Base-by-base conservation (phyloP, 2,888 invertebrate genomes). In the Amblyjoppa fuscipennis region DNA sequence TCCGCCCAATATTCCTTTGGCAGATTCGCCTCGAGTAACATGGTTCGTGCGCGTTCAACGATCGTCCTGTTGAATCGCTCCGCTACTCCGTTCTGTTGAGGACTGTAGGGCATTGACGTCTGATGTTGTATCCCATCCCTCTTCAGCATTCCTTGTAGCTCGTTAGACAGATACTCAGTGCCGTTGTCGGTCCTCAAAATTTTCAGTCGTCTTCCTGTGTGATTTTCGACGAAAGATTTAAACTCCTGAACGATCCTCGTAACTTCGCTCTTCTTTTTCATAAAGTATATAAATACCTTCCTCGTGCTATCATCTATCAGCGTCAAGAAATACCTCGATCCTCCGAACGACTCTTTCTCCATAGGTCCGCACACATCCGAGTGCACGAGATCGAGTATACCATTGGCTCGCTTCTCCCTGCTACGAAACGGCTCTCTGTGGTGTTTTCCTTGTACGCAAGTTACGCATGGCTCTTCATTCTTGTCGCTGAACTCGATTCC, bases 331-430 rank as follows among this genome's bases (percentile, higher is more conserved):
- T 94, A 94, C 75, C 86, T 91, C 2, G 89, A 87, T 16, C 92
- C 91, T 5, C 92, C 92, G 5, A 90, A 75, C 0, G 94, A 94
- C n/a, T 69, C 25, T 3, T 79, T 85, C 77, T 93, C 91, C 93
- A 93, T 92, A 20, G 92, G 91, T 53, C 93, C 93, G 86, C 93
- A 93, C 6, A 94, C 70, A 85, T 94, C 94, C 3, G 91, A 81
- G 78, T 94, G 93, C 1, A 94, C 79, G 34, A 92, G 20, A 49
- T 93, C 91, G 38, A 94, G 81, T 41, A 88, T 16, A 53, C 86
- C 77, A 41, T 56, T n/a, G n/a, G n/a, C n/a, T n/a, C 87, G 20
- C 28, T 82, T 81, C 31, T 83, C 84, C 7, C 45, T 51, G 49
- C 87, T 84, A 28, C 83, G 77, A 73, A 90, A 91, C 4, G 90